Percentiles rank a stretch among this genome's conserved stretches.
These are phyloP conservation scores for Pangasianodon hypophthalmus DNA, from an alignment of 2,113 vertebrate genomes.

Conservation along the genomic window DNA sequence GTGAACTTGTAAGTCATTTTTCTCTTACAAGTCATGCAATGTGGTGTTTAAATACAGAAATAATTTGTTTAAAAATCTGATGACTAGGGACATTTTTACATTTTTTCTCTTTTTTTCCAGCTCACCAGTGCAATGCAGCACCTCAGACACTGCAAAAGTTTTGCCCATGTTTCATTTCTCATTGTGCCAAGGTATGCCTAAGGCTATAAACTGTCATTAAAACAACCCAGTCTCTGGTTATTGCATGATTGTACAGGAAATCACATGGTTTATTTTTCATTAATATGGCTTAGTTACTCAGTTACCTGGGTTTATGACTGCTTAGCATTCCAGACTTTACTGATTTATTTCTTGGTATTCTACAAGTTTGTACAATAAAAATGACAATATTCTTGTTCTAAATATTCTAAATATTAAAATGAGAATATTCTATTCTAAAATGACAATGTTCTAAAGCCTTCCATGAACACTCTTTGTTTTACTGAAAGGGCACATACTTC, in stretches of 20 bases:
- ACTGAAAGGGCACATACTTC: neutral
- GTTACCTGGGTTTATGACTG: neutral
- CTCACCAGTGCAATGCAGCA: constrained; percentile 68
- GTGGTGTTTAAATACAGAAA: neutral
- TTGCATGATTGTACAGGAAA: neutral
- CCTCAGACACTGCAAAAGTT: constrained; percentile 63
- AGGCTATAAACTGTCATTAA: neutral
- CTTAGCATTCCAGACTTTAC: neutral
- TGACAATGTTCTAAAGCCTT: neutral
- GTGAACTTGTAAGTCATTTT: neutral
- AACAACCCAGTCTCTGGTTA: neutral
- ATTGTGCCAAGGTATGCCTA: constrained; percentile 63
- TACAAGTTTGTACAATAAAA: neutral
- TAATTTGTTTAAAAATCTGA: neutral
- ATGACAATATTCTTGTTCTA: neutral
- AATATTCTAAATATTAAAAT: no score
- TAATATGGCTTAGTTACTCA: neutral
- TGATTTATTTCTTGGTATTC: neutral
- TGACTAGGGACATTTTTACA: neutral
- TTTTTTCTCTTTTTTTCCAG: constrained; percentile 46
- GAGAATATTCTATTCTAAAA: no score
- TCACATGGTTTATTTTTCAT: neutral
- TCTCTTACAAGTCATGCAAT: neutral
- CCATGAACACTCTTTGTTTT: neutral
- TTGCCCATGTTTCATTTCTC: constrained; percentile 59